A percentile compares a stretch with the other conserved stretches of the same genome.
These are phyloP conservation scores for Dendrocopos noguchii DNA, from an alignment of 2,113 vertebrate species.

Conservation along the genomic window DNA sequence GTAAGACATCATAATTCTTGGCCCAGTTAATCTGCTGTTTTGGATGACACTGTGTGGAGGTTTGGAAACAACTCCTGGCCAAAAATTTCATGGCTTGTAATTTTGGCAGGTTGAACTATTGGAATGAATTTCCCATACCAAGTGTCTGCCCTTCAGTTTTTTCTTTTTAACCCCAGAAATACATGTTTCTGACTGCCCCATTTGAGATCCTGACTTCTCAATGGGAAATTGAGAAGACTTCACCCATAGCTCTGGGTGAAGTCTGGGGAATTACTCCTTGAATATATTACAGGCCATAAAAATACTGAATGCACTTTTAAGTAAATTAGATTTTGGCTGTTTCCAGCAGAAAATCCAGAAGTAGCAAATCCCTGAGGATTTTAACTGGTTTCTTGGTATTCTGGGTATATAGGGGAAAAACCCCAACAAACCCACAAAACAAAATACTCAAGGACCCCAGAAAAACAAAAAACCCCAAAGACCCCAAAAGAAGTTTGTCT, in stretches of 20 bases:
- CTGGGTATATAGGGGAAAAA: background rate
- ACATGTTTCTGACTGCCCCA: background rate
- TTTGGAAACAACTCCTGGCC: background rate
- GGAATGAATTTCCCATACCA: background rate
- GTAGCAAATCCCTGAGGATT: background rate
- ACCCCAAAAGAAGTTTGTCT: background rate
- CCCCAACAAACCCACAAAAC: too few relatives aligned
- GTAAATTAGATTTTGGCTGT: background rate
- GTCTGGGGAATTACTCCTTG: background rate
- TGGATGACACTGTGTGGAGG: background rate
- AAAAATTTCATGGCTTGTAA: background rate
- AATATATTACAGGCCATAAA: background rate
- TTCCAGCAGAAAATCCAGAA: background rate
- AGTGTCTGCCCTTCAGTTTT: background rate
- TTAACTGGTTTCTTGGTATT: background rate
- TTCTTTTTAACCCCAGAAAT: background rate
- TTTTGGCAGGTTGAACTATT: background rate
- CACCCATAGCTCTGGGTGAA: background rate
- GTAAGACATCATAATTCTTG: fast-evolving
- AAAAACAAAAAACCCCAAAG: background rate
- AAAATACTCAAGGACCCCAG: background rate
- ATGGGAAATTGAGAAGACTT: too few relatives aligned
- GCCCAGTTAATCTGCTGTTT: background rate
- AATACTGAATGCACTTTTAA: background rate
- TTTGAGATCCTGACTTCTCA: background rate